Conservation (phyloP, 1,140 invertebrate genomes). For the Hylaeus volcanicus region DNA sequence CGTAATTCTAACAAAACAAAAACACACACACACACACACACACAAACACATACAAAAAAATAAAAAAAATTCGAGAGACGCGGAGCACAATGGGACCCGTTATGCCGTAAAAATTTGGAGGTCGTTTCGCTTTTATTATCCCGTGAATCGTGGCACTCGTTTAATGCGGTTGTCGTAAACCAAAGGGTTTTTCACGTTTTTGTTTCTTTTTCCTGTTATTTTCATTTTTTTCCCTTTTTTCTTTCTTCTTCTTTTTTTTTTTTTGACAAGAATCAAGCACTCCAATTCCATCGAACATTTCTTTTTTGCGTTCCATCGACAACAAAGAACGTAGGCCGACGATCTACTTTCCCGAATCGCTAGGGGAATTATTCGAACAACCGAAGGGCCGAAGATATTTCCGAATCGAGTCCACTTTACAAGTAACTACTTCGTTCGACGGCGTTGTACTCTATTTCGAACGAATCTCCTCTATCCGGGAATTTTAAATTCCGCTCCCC, state of each 20-base stretch:
- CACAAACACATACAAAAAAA: too few relatives aligned
- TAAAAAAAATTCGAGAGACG: not conserved
- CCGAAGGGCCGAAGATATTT: not conserved
- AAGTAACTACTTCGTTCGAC: not conserved
- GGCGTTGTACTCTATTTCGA: not conserved
- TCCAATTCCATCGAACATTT: not conserved
- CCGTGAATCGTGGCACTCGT: slow-evolving; percentile 22
- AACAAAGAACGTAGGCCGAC: too few relatives aligned
- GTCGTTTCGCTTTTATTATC: slow-evolving; percentile 31
- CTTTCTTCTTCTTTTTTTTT: too few relatives aligned
- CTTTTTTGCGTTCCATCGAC: not conserved
- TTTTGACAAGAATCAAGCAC: too few relatives aligned
- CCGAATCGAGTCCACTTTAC: not conserved
- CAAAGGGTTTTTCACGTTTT: not conserved
- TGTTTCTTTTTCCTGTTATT: not conserved
- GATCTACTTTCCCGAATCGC: not conserved
- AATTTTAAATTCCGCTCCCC: not conserved
- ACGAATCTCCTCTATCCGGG: not conserved
- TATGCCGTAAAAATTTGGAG: slow-evolving; percentile 32
- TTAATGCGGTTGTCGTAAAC: slow-evolving; percentile 19
- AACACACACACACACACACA: too few relatives aligned
- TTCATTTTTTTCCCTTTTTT: not conserved
- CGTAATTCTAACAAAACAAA: slow-evolving; percentile 27
- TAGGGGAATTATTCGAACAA: too few relatives aligned
- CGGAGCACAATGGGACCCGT: slow-evolving; percentile 19